Conservation (phyloP, 2,888 invertebrate species). For the Xiphydria camelus region DNA sequence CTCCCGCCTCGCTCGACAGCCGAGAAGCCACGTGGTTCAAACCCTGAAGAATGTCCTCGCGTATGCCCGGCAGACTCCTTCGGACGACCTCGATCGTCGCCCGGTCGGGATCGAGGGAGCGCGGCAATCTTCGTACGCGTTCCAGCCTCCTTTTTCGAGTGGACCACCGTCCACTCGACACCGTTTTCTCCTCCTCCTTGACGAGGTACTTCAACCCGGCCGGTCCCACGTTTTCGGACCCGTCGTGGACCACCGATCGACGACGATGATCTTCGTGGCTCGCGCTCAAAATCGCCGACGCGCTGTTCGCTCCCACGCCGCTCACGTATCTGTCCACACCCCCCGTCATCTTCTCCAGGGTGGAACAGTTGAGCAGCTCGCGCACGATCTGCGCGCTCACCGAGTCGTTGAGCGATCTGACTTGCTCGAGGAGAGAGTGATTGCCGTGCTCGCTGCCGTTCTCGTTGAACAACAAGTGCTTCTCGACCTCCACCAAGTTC, state of each 20-base stretch:
- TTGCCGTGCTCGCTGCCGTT: conserved; percentile 16
- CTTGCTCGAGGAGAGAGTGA: conserved; percentile 20
- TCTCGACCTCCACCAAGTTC: conserved; percentile 29
- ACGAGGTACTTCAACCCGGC: too few relatives aligned
- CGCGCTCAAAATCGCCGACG: too few relatives aligned
- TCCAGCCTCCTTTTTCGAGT: too few relatives aligned
- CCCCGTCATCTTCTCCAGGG: conserved; percentile 5
- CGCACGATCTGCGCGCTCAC: conserved; percentile 24
- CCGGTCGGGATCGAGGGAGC: background rate
- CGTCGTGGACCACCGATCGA: too few relatives aligned
- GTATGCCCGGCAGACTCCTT: conserved; percentile 23
- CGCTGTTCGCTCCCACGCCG: too few relatives aligned
- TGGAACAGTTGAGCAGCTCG: conserved; percentile 29
- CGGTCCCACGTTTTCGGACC: too few relatives aligned
- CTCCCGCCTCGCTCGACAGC: conserved; percentile 12
- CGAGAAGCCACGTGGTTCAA: conserved; percentile 21
- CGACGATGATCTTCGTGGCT: too few relatives aligned
- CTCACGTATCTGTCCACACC: too few relatives aligned
- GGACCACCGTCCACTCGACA: too few relatives aligned
- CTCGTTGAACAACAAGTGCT: conserved; percentile 27
- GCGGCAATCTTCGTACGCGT: too few relatives aligned
- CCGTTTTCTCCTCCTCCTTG: too few relatives aligned
- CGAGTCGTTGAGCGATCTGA: conserved; percentile 28
- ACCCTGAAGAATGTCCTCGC: conserved; percentile 27
- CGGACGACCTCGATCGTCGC: conserved; percentile 14